Conservation (phyloP, 2,888 invertebrate genomes). For the Xanthia icteritia region DNA sequence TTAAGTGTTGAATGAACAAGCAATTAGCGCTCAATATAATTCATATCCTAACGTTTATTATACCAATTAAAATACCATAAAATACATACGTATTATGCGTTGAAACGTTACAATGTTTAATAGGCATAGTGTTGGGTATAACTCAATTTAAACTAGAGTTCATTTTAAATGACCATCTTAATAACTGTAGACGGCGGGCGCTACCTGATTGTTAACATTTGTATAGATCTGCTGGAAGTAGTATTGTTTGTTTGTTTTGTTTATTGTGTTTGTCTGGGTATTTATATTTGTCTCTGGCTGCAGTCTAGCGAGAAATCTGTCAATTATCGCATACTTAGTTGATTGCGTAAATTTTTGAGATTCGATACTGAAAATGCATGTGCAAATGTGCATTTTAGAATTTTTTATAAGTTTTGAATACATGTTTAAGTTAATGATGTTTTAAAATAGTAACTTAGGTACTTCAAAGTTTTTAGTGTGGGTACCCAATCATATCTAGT, state of each 20-base stretch:
- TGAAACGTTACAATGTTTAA: slow-evolving; percentile 74
- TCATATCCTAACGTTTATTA: slow-evolving; percentile 54
- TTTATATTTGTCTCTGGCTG: slow-evolving; percentile 3
- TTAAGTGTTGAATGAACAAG: slow-evolving; percentile 41
- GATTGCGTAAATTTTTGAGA: neutral
- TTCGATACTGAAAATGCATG: neutral
- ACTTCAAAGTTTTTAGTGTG: neutral
- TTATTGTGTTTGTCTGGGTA: slow-evolving; percentile 22
- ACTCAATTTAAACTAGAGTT: slow-evolving; percentile 88
- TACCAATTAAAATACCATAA: slow-evolving; percentile 62
- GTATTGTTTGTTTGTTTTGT: slow-evolving; percentile 47
- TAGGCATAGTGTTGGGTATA: slow-evolving; percentile 82
- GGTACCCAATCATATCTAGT: neutral
- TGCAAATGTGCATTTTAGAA: neutral
- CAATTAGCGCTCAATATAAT: slow-evolving; percentile 57
- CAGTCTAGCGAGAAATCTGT: neutral
- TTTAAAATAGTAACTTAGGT: neutral
- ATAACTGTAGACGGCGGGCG: slow-evolving; percentile 79
- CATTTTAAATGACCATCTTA: slow-evolving; percentile 84
- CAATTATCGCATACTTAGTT: neutral
- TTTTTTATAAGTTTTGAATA: too few relatives aligned
- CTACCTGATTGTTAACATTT: slow-evolving; percentile 77
- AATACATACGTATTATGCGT: slow-evolving; percentile 55
- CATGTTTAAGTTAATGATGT: too few relatives aligned
- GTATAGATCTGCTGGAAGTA: slow-evolving; percentile 72